Percentiles rank a stretch among this genome's conserved stretches.
These are phyloP conservation scores for Tylochromis polylepis DNA, from an alignment of 2,113 vertebrate genomes.

Conservation along the genomic window DNA sequence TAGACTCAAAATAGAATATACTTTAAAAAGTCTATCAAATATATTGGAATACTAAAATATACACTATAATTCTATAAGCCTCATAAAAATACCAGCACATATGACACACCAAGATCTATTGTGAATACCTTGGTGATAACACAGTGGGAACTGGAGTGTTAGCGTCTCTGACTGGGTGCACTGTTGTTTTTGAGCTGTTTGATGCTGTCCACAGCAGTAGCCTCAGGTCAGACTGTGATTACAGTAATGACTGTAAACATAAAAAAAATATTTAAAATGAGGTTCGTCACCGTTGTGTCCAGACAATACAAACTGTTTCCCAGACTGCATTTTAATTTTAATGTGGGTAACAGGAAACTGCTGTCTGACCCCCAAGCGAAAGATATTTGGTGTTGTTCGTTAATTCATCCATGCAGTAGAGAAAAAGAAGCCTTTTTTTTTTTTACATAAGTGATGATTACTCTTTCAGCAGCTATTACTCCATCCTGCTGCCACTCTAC, in stretches of 20 bases:
- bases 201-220: not conserved
- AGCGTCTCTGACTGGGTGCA: not conserved
- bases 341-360: slow-evolving; percentile 64
- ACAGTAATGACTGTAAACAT: slow-evolving; percentile 16
- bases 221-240: not conserved
- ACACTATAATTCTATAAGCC: not conserved
- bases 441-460: not conserved
- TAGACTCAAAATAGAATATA: not conserved
- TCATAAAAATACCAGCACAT: not conserved
- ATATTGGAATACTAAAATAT: not conserved
- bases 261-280: not conserved
- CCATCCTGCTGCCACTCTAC: not conserved
- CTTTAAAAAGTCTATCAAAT: not conserved
- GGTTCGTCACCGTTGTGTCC: not conserved
- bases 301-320: slow-evolving; percentile 12
- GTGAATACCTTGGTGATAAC: not conserved
- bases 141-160: not conserved
- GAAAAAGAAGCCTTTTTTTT: slow-evolving; percentile 3
- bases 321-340: slow-evolving; percentile 23
- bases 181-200: not conserved
- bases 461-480: not conserved
- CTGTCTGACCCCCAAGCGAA: slow-evolving; percentile 9
- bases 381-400: slow-evolving; percentile 32
- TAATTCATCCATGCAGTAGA: slow-evolving; percentile 28
- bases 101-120: not conserved